These are phyloP conservation scores for Diuraphis noxia DNA, from an alignment of 1,140 invertebrate genomes.

Conservation along the genomic window DNA sequence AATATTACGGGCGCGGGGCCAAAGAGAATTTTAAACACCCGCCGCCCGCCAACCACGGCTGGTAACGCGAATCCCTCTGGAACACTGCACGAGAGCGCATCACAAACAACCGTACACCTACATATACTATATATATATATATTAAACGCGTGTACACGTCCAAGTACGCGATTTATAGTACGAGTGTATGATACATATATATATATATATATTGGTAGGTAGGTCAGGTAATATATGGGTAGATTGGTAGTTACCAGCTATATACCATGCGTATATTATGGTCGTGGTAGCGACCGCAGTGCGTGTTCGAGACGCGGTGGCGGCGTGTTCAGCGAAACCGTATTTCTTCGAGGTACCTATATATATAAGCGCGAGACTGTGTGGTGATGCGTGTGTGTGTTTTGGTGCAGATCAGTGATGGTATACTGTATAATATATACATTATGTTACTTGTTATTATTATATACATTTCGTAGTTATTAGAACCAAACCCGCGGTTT, in stretches of 20 bases:
- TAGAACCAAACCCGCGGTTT: too few relatives aligned
- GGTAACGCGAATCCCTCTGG: neutral
- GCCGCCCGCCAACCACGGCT: neutral
- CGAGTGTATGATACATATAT: neutral
- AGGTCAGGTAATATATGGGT: neutral
- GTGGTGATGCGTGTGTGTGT: neutral
- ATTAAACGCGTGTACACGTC: neutral
- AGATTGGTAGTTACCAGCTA: neutral
- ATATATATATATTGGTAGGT: too few relatives aligned
- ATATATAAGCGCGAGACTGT: neutral
- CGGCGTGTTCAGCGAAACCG: neutral
- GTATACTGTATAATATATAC: too few relatives aligned
- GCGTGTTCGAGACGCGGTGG: neutral
- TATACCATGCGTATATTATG: neutral
- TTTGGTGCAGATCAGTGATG: too few relatives aligned
- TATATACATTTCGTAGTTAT: too few relatives aligned
- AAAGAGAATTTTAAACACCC: slow-evolving; percentile 18
- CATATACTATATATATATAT: neutral
- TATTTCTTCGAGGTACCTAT: neutral
- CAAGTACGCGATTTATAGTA: neutral
- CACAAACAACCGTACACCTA: neutral
- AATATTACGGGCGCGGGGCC: neutral
- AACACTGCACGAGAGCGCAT: neutral
- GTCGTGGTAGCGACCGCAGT: neutral
- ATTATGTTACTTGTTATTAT: too few relatives aligned